Evolutionary conservation across 2,888 invertebrate species (phyloP), one percentile per base, ranked within the genome.

Genomic region (Encarsia formosa): DNA sequence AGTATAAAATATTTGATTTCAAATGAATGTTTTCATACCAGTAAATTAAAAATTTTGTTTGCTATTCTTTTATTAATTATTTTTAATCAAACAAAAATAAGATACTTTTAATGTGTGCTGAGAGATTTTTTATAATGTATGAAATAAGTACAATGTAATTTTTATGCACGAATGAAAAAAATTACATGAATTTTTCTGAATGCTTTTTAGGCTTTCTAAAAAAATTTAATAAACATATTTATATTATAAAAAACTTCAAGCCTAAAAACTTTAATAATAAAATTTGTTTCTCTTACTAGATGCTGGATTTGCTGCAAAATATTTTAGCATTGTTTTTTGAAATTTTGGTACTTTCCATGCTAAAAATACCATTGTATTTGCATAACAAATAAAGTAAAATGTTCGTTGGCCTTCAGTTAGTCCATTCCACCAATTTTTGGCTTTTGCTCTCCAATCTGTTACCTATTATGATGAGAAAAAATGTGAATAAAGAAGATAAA

Each of bases 251-350:
- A 47, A 39, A 46, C 23, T 39, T 20, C 13, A 34, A 44, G 37
- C 26, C 6, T 32, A 22, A 23, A 13, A 29, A 34, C 0, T 47
- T 15, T 29, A 31, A 13, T 31, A 8, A 40, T 37, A 15, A 38
- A 44, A 31, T 37, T 11, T 1, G 18, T 47, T 38, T 42, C 38
- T 78, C 83, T 78, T 77, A 88, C 87, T 80, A 62, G 87, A 83
- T 18, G 83, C 82, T 32, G 93, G 91, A 75, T 87, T 87, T 47
- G 88, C 86, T 66, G 86, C 85, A 76, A 96, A 96, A 75, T 91
- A 93, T 68, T 81, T 85, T 41, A 87, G 70, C 92, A 96, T 92
- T 16, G 79, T 73, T 2, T 81, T 80, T 51, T 86, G 85, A 23
- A 88, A 71, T 13, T 79, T 65, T 9, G 87, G 89, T 4, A 92